Evolutionary conservation across 2,888 invertebrate genomes (phyloP), one percentile per base, ranked within the genome.

Genomic region (Tetramorium bicarinatum): DNA sequence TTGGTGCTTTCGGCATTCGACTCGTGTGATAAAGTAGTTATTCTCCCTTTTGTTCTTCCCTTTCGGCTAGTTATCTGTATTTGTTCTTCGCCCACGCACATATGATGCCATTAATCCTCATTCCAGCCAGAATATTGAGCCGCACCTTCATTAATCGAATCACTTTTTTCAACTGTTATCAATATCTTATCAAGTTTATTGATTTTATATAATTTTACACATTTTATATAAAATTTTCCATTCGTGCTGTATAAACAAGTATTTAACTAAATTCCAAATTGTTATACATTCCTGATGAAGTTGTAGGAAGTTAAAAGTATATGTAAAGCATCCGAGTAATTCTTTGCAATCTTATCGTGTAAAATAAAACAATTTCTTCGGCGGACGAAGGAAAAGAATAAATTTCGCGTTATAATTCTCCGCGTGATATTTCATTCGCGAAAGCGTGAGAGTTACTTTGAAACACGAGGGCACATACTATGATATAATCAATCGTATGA

Each of bases 1-100:
- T 94, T 94, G 89, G 94, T 93, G 90, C 49, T 56, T 74, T 88
- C 77, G 66, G 81, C 77, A 84, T 83, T 83, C 82, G 34, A 75
- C 67, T 66, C 76, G 84, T 86, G 83, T 88, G 77, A 84, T 29
- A 61, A 80, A 81, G 66, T 56, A 49, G 62, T 52, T 49, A 21
- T 2, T 44, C 9, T 11, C 34, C 54, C 34, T 44, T 69, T 74
- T 18, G 29, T 21, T 47, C 38, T 38, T 15, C n/a, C 49, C 25
- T 29, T 56, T 75, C 0, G 11, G 44, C n/a, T 34, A 77, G 6
- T 74, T 56, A 67, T 52, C n/a, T 77, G 41, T 69, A 56, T n/a
- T 29, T 59, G 47, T 61, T 29, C 38, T 38, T 56, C 21, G 15
- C 13, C 6, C 15, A 47, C 76, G 41, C 54, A 41, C 29, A 9